Base-by-base conservation (phyloP, 2,888 invertebrate genomes). In the Lamellibrachia satsuma region DNA sequence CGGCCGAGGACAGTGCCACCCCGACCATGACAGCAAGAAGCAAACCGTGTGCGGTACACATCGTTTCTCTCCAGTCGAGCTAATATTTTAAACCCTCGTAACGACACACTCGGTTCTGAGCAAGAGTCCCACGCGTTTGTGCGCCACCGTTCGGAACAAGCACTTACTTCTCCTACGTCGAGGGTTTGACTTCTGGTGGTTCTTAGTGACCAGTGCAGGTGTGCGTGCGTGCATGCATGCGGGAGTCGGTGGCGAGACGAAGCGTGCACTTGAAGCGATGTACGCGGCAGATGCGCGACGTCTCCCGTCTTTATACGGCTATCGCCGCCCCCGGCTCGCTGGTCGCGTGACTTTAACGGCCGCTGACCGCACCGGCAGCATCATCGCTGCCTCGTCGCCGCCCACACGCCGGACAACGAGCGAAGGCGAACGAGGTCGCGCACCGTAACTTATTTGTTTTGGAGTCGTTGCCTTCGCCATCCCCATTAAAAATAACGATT, bases 201-300 rank as follows among this genome's bases (percentile, higher is more conserved):
- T 75, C 75, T 15, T 22, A n/a, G 75, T 22, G n/a, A 75, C 75
- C 15, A 75, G 15, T 75, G 75, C 75, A 75, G 75, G 22, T n/a
- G 75, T 75, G 75, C 75, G 75, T 22, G 75, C 75, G 75, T 75
- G 75, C 75, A 75, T 22, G 75, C 75, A n/a, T 75, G 75, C 75
- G n/a, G 75, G 75, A 15, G 57, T 2, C 15, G 75, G 75, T n/a
- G 75, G 75, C 22, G 15, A 75, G 75, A 75, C 75, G 22, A 75
- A 22, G 15, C 75, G 75, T 75, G 75, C 75, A 75, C 75, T 4
- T 22, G 15, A 75, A 75, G 75, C 75, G 75, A 75, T 75, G 75
- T 75, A 22, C 15, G 75, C 22, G 75, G 75, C 75, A 75, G 75
- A 75, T 75, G 75, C 75, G 6, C 75, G 22, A 6, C 75, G 75